phyloP scores from a whole-genome alignment of 2,888 invertebrate species.

The Diadromus collaris region DNA sequence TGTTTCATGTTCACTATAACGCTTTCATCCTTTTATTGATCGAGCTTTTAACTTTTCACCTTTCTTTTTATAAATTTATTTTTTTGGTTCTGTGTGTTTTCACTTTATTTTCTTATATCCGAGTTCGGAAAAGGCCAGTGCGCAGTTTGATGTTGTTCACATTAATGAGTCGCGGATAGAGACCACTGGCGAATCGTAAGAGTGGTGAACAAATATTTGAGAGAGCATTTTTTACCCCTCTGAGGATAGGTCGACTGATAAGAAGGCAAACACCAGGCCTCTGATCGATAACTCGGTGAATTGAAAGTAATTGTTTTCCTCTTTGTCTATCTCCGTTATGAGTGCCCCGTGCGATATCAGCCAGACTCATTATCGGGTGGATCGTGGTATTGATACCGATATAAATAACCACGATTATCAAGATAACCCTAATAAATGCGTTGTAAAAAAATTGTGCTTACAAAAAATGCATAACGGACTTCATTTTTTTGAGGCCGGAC shows the following conservation, averaged over 20 bases:
- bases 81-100: neutral
- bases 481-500: too few species aligned
- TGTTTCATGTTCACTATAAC: neutral
- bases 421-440: neutral
- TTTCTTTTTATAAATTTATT: neutral
- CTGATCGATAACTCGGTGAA: conserved; percentile 45
- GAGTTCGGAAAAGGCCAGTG: neutral
- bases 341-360: neutral
- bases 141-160: conserved; percentile 3
- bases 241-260: conserved; percentile 31
- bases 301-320: conserved; percentile 19
- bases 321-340: conserved; percentile 15
- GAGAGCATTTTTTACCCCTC: neutral
- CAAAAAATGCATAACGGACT: neutral
- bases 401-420: neutral
- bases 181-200: conserved; percentile 11
- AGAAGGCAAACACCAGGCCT: conserved; percentile 17
- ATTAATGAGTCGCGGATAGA: conserved; percentile 12
- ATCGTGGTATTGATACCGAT: neutral
- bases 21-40: neutral
- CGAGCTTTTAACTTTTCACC: neutral
- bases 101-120: too few species aligned
- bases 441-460: neutral
- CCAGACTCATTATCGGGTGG: neutral
- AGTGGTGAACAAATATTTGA: conserved; percentile 4